Percentiles rank a stretch among this genome's conserved stretches.
These are phyloP conservation scores for Condylura cristata DNA, from an alignment of 2,113 vertebrate genomes.

Conservation along the genomic window DNA sequence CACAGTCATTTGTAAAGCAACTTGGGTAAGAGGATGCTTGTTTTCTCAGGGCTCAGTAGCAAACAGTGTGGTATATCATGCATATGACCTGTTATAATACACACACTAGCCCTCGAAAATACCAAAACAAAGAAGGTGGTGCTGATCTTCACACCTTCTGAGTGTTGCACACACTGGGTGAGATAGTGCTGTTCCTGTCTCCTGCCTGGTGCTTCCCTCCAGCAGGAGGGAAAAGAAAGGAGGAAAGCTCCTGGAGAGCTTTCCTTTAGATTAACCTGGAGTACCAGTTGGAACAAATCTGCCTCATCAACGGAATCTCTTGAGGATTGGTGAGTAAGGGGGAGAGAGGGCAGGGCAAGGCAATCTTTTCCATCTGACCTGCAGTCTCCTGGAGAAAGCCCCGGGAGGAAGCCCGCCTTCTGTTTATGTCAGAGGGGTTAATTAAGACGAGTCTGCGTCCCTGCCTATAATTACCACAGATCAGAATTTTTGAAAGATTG, in stretches of 20 bases:
- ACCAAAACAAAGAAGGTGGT: background rate
- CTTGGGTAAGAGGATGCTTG: too few species aligned
- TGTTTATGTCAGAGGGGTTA: slow-evolving; percentile 72
- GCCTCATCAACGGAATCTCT: background rate
- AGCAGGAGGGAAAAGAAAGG: too few species aligned
- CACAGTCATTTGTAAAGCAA: too few species aligned
- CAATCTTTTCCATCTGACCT: background rate
- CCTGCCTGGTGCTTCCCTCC: fast-evolving
- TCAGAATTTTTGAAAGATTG: slow-evolving; percentile 26
- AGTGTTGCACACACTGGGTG: background rate
- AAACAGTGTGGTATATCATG: background rate
- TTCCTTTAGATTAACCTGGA: background rate
- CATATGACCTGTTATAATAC: background rate
- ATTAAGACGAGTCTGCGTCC: slow-evolving; percentile 63
- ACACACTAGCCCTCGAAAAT: background rate
- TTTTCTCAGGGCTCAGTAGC: background rate
- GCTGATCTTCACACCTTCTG: background rate
- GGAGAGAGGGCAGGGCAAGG: background rate
- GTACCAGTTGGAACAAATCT: background rate
- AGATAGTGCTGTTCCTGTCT: fast-evolving
- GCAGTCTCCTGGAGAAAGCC: background rate
- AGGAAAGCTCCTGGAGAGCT: too few species aligned
- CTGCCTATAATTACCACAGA: slow-evolving; percentile 65
- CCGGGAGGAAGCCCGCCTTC: background rate
- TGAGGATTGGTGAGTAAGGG: background rate